Conservation (phyloP, 2,888 invertebrate species). For the Morpho deidamia region DNA sequence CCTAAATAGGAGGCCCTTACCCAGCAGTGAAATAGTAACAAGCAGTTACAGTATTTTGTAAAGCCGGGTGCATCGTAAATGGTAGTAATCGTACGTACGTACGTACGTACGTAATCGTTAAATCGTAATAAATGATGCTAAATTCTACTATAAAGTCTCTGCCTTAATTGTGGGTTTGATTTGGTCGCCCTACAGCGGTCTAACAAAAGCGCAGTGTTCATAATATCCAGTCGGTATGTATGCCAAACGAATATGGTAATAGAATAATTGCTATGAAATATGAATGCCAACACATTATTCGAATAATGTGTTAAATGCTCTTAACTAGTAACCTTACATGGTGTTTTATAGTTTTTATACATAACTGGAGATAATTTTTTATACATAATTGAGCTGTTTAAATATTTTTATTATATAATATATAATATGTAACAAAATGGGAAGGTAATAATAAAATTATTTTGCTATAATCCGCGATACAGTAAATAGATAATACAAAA, state of each 20-base stretch:
- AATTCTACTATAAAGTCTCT: too few relatives aligned
- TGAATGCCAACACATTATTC: constrained; percentile 21
- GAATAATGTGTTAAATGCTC: constrained; percentile 6
- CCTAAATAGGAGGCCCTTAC: too few relatives aligned
- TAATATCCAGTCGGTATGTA: not conserved
- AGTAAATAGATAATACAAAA: too few relatives aligned
- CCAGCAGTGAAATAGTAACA: too few relatives aligned
- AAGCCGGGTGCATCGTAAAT: too few relatives aligned
- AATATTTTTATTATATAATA: not conserved
- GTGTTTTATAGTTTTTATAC: constrained; percentile 7
- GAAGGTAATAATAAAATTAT: too few relatives aligned
- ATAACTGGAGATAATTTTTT: constrained; percentile 8
- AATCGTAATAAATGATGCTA: too few relatives aligned
- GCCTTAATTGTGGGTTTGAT: not conserved
- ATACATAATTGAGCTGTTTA: not conserved
- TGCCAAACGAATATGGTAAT: constrained; percentile 11
- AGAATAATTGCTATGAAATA: constrained; percentile 21
- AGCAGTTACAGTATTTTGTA: too few relatives aligned
- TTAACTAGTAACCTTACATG: constrained; percentile 1
- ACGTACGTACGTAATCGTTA: too few relatives aligned
- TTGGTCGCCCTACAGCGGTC: not conserved
- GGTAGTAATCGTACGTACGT: too few relatives aligned
- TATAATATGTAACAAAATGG: too few relatives aligned
- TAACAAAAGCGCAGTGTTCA: not conserved
- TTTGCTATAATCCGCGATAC: too few relatives aligned